Evolutionary conservation across 2,888 invertebrate genomes (phyloP).

Genomic region (Antitype chi): DNA sequence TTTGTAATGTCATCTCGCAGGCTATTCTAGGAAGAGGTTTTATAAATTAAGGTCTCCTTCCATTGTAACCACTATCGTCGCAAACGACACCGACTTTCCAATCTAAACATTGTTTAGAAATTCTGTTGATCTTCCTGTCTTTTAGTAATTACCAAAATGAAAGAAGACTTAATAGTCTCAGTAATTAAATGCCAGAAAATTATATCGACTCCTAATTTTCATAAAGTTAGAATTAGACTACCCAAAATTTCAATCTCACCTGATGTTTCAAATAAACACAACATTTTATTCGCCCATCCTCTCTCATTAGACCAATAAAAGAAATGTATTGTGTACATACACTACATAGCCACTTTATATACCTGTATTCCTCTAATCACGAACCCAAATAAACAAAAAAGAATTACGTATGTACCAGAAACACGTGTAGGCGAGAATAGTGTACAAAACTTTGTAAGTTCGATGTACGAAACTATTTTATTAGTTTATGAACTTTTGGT

Average conservation of each 20-base stretch:
- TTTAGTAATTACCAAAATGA: background rate
- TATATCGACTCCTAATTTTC: background rate
- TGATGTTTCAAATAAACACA: slow-evolving; percentile 12
- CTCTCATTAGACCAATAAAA: slow-evolving; percentile 39
- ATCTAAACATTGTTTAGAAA: background rate
- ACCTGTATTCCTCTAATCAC: slow-evolving; percentile 38
- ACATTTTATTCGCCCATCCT: slow-evolving; percentile 27
- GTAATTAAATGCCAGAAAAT: background rate
- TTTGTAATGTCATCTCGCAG: no score
- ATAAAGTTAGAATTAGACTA: no score
- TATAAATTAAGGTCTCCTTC: background rate
- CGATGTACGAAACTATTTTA: slow-evolving; percentile 34
- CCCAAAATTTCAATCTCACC: background rate
- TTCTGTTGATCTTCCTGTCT: background rate
- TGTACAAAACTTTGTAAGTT: slow-evolving; percentile 12
- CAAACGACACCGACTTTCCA: background rate
- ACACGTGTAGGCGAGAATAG: slow-evolving; percentile 15
- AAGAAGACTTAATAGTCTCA: background rate
- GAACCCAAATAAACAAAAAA: slow-evolving; percentile 29
- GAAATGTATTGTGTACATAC: slow-evolving; percentile 7
- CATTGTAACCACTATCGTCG: background rate
- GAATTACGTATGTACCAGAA: background rate
- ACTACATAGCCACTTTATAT: slow-evolving; percentile 20
- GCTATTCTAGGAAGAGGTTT: background rate
- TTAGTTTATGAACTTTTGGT: slow-evolving; percentile 20